phyloP scores from a whole-genome alignment of 2,888 invertebrate species.

The Leuctra nigra region DNA sequence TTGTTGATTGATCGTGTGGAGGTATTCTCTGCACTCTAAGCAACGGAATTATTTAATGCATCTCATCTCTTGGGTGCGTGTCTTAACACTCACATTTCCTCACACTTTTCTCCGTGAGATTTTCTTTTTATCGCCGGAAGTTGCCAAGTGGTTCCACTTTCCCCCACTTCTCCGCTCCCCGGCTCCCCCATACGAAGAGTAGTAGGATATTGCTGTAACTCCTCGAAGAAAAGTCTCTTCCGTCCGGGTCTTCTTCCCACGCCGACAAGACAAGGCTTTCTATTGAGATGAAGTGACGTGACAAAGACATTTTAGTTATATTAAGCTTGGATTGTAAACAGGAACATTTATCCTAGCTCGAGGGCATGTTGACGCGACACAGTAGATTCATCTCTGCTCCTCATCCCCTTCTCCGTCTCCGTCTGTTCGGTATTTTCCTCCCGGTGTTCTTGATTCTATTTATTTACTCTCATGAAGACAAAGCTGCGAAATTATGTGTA shows the following conservation, averaged over 20 bases:
- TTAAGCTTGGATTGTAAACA: background rate
- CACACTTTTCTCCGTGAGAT: background rate
- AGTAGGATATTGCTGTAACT: background rate
- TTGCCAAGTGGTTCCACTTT: constrained; percentile 6
- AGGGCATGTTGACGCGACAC: background rate
- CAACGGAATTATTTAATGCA: too few species aligned
- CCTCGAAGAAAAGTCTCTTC: background rate
- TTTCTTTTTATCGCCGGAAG: background rate
- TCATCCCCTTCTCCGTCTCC: too few species aligned
- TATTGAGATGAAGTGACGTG: background rate
- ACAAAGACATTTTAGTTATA: background rate
- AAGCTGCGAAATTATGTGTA: too few species aligned
- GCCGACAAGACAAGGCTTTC: too few species aligned
- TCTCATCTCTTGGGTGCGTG: too few species aligned
- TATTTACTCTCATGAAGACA: too few species aligned
- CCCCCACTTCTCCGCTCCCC: background rate
- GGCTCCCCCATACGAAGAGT: background rate
- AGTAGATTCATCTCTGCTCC: background rate
- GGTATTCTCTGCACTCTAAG: too few species aligned
- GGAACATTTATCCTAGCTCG: background rate
- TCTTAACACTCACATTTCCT: background rate
- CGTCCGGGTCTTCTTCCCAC: background rate
- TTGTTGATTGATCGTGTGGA: too few species aligned
- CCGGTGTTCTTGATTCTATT: too few species aligned
- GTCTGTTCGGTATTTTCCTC: too few species aligned